Evolutionary conservation across 2,113 vertebrate species (phyloP).

Genomic region (Nansenia antarctica): DNA sequence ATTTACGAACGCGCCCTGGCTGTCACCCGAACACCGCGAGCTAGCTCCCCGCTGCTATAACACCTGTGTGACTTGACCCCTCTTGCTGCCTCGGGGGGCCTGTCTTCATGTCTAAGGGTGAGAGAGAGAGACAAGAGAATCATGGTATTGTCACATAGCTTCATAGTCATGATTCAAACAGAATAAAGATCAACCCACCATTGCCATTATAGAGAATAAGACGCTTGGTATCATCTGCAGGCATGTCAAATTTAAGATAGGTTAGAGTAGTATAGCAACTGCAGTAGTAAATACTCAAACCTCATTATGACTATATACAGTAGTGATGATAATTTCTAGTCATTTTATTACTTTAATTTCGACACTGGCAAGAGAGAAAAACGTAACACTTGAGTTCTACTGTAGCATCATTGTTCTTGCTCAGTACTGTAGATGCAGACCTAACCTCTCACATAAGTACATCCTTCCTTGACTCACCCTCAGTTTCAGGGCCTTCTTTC

Average conservation of each 20-base stretch:
- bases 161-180: neutral
- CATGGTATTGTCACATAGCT: neutral
- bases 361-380: constrained; percentile 13
- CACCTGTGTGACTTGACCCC: constrained; percentile 62
- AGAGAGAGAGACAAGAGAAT: neutral
- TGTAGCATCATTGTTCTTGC: neutral
- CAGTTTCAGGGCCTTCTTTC: constrained; percentile 70
- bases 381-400: constrained; percentile 9
- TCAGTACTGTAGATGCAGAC: neutral
- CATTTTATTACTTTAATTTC: too few species aligned
- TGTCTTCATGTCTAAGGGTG: constrained; percentile 52
- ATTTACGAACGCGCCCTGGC: too few species aligned
- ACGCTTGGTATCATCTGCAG: constrained; percentile 82
- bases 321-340: too few species aligned
- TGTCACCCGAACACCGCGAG: too few species aligned
- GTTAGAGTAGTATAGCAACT: constrained; percentile 36
- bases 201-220: constrained; percentile 66
- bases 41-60: too few species aligned
- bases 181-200: constrained; percentile 69
- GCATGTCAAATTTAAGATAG: constrained; percentile 13
- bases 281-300: constrained; percentile 17
- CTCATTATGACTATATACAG: neutral
- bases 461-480: constrained; percentile 71
- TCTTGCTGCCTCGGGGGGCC: constrained; percentile 48
- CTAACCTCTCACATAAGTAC: neutral